Evolutionary conservation across 2,113 vertebrate species (phyloP).

Genomic region (Brachypodius melanocephalos): DNA sequence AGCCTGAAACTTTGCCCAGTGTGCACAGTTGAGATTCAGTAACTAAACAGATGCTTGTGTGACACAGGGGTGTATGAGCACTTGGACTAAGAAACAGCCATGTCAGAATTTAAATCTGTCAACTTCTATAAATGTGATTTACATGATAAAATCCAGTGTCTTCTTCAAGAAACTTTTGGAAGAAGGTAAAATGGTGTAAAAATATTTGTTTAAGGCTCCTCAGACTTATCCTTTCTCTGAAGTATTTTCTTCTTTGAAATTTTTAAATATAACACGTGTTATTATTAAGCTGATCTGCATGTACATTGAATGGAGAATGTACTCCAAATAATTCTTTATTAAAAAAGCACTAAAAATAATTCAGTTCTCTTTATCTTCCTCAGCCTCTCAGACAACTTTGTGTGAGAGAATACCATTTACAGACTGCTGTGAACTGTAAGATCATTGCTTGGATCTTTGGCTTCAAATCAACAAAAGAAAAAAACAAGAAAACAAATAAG

Average conservation of each 20-base stretch:
- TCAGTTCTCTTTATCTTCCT: neutral
- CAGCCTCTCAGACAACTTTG: neutral
- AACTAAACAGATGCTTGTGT: neutral
- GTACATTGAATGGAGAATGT: neutral
- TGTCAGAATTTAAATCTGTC: neutral
- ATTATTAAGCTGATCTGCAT: slow-evolving; percentile 54
- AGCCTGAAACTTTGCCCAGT: slow-evolving; percentile 1
- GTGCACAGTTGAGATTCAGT: neutral
- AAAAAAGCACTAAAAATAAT: neutral
- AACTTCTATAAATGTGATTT: neutral
- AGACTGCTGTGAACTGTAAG: neutral
- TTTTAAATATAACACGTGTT: neutral
- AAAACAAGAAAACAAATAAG: neutral
- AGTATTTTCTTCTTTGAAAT: slow-evolving; percentile 50
- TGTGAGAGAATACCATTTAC: slow-evolving; percentile 21
- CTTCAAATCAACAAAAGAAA: slow-evolving; percentile 30
- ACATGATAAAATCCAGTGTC: neutral
- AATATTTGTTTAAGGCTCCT: slow-evolving; percentile 29
- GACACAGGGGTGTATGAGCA: neutral
- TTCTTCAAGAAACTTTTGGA: neutral
- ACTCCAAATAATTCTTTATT: slow-evolving; percentile 26
- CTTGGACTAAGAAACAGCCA: neutral
- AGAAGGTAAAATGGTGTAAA: neutral
- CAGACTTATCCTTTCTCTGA: slow-evolving; percentile 10
- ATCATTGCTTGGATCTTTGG: slow-evolving; percentile 55